These are phyloP conservation scores for Epinephelus coioides DNA, from an alignment of 2,797 vertebrate species.

Conservation along the genomic window DNA sequence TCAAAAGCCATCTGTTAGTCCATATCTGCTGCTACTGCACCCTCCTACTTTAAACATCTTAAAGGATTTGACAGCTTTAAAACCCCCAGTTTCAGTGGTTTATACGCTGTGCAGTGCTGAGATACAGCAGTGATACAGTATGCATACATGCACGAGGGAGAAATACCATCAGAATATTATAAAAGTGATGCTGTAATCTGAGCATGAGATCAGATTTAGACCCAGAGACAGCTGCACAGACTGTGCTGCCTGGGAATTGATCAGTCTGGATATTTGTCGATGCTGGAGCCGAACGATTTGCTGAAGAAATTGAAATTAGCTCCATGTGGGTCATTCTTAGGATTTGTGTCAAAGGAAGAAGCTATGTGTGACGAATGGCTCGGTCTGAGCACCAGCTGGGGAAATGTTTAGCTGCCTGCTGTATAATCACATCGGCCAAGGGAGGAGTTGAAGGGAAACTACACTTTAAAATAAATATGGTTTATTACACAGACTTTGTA, in stretches of 20 bases:
- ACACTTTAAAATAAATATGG: neutral
- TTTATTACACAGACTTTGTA: neutral
- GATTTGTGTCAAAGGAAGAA: slow-evolving; percentile 52
- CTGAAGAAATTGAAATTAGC: slow-evolving; percentile 35
- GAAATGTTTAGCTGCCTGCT: slow-evolving; percentile 45
- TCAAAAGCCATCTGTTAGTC: slow-evolving; percentile 31
- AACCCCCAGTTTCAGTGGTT: neutral
- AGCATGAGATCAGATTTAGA: neutral
- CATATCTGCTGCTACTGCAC: neutral
- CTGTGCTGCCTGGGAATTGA: slow-evolving; percentile 5
- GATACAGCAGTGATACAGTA: neutral
- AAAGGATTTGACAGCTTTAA: slow-evolving; percentile 26
- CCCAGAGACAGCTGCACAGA: neutral
- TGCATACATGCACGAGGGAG: neutral
- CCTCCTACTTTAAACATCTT: slow-evolving; percentile 26
- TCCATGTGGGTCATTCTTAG: slow-evolving; percentile 42
- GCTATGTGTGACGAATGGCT: slow-evolving; percentile 53
- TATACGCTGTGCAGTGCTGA: neutral
- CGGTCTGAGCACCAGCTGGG: slow-evolving; percentile 50
- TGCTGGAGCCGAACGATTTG: slow-evolving; percentile 24
- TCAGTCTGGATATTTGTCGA: slow-evolving; percentile 49
- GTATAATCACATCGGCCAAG: slow-evolving; percentile 46
- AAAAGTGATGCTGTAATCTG: neutral
- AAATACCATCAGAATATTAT: neutral
- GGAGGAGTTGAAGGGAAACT: neutral